Evolutionary conservation across 2,888 invertebrate species (phyloP), one percentile per base, ranked within the genome.

Genomic region (Leucania comma): DNA sequence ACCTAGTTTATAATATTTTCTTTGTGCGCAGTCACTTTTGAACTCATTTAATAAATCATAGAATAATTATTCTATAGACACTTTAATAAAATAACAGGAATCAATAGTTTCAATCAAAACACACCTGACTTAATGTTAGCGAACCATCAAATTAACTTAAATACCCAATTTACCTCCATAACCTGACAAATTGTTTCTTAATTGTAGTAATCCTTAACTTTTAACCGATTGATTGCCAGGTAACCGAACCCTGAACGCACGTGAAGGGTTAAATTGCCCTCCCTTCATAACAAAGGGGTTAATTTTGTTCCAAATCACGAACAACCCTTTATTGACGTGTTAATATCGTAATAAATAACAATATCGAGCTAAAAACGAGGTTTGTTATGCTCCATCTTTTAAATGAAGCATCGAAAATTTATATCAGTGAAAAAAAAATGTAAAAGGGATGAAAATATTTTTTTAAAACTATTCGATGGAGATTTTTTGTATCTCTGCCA

Each of bases 311-410:
- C 82, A 84, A 91, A 91, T 90, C 90, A 87, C 83, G 75, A 79
- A 84, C 77, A 87, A 89, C 89, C 92, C 91, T 88, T 83, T 75
- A 85, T 86, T 93, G 93, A 94, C 92, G 94, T 93, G 93, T 94
- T 94, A 93, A 95, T 94, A 91, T 88, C 73, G 88, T 90, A 86
- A 90, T 92, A 90, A 93, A 93, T 92, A 88, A 91, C 87, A 75
- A 80, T 82, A 85, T 82, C 82, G 82, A 74, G 79, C 81, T 75
- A 32, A 82, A n/a, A 84, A 74, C 65, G 62, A 68, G 72, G 78
- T 81, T 83, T 86, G 82, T 82, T 82, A 78, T 77, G 68, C 73
- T 75, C 32, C 58, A 72, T 74, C 57, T 72, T 68, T 77, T 75
- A 78, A 79, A 78, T 78, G 76, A 78, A 78, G 54, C 74, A 60